Evolutionary conservation across 2,113 vertebrate species (phyloP).

Genomic region (Mustela nigripes): DNA sequence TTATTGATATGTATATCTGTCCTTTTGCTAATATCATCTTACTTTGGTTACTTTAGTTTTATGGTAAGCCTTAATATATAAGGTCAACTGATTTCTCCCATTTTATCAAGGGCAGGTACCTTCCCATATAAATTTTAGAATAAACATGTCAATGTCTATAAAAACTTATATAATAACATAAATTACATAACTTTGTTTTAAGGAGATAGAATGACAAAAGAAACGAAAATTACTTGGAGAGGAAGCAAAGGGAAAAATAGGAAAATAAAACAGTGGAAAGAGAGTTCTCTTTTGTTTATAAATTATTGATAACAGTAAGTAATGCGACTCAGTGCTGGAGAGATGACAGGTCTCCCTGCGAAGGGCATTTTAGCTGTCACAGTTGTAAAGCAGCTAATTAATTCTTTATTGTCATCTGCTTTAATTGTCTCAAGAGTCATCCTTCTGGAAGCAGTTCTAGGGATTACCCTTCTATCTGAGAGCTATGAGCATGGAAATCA

Average conservation of each 20-base stretch:
- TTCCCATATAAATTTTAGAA: not conserved
- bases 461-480: not conserved
- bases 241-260: not conserved
- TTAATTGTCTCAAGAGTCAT: not conserved
- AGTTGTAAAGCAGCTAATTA: not conserved
- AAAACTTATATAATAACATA: not conserved
- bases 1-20: not conserved
- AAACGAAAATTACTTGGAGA: not conserved
- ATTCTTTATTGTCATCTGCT: not conserved
- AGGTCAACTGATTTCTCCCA: not conserved
- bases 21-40: not conserved
- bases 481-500: not conserved
- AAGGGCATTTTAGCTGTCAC: not conserved
- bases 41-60: not conserved
- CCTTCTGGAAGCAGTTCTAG: not conserved
- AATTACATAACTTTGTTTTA: not conserved
- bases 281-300: conserved; percentile 18
- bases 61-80: not conserved
- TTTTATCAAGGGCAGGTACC: not conserved
- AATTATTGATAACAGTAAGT: not conserved
- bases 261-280: not conserved
- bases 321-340: not conserved
- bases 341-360: not conserved
- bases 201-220: not conserved
- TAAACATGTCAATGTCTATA: not conserved